Evolutionary conservation across 2,797 vertebrate species (phyloP).

Genomic region (Onychomys leucogaster): DNA sequence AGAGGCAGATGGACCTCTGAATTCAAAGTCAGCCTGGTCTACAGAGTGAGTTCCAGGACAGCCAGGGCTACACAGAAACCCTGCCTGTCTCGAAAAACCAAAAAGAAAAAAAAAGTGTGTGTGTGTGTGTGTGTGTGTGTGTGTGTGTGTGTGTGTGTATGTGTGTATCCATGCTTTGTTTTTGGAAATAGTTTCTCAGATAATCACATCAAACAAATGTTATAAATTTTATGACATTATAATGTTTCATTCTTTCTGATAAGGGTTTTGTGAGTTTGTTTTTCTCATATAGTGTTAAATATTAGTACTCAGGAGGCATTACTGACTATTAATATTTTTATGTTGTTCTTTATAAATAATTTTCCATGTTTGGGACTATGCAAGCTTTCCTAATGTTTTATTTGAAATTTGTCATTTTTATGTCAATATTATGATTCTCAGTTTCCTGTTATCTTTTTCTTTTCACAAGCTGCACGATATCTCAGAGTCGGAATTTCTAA

Average conservation of each 20-base stretch:
- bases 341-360: neutral
- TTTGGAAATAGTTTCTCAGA: constrained; percentile 34
- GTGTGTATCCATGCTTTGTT: neutral
- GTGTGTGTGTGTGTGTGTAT: no score
- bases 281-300: neutral
- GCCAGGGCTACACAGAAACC: neutral
- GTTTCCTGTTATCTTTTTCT: constrained; percentile 68
- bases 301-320: constrained; percentile 1
- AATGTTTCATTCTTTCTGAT: constrained; percentile 43
- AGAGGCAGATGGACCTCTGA: no score
- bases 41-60: neutral
- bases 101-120: neutral
- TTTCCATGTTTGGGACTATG: neutral
- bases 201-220: constrained; percentile 22
- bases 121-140: no score
- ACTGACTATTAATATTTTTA: neutral
- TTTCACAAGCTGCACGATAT: constrained; percentile 94
- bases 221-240: neutral
- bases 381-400: neutral
- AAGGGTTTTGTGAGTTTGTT: constrained; percentile 28
- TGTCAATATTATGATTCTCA: constrained; percentile 42
- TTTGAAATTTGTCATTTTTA: constrained; percentile 27
- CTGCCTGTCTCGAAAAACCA: neutral
- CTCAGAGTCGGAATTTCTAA: constrained; percentile 94
- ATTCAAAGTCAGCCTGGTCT: neutral